Conservation (phyloP, 1,140 invertebrate species). For the Bilobella aurantiaca region DNA sequence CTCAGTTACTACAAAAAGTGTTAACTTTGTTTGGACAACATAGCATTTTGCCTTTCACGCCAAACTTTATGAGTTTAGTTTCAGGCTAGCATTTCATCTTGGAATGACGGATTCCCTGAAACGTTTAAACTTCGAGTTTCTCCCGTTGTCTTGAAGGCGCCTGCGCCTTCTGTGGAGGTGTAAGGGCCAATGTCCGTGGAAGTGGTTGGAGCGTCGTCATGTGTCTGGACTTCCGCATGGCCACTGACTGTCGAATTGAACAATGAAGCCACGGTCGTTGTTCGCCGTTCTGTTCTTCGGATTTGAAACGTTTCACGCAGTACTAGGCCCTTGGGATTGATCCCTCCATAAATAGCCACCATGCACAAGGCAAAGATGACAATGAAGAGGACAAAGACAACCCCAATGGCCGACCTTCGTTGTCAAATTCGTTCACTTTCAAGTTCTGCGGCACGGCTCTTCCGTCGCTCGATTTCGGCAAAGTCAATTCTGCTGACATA, state of each 20-base stretch:
- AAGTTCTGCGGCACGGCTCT: neutral
- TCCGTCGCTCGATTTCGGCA: neutral
- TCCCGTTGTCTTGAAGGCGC: too few relatives aligned
- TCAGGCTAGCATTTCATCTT: too few relatives aligned
- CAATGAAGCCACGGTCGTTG: neutral
- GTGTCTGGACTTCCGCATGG: too few relatives aligned
- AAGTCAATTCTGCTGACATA: neutral
- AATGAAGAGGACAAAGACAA: constrained; percentile 48
- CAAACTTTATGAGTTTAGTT: too few relatives aligned
- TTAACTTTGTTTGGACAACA: too few relatives aligned
- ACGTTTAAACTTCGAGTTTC: too few relatives aligned
- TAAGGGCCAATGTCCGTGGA: too few relatives aligned
- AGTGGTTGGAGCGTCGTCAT: too few relatives aligned
- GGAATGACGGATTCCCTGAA: too few relatives aligned
- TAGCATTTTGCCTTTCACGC: too few relatives aligned
- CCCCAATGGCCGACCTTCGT: constrained; percentile 47
- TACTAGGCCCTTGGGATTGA: constrained; percentile 39
- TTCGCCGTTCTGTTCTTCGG: neutral
- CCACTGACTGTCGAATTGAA: neutral
- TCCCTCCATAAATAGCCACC: constrained; percentile 48
- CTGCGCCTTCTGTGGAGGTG: too few relatives aligned
- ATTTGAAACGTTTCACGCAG: constrained; percentile 30
- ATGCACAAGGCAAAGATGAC: constrained; percentile 47
- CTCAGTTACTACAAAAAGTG: too few relatives aligned
- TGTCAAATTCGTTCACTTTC: constrained; percentile 43